Base-by-base conservation (phyloP, 2,888 invertebrate genomes). In the Argynnis bischoffii region DNA sequence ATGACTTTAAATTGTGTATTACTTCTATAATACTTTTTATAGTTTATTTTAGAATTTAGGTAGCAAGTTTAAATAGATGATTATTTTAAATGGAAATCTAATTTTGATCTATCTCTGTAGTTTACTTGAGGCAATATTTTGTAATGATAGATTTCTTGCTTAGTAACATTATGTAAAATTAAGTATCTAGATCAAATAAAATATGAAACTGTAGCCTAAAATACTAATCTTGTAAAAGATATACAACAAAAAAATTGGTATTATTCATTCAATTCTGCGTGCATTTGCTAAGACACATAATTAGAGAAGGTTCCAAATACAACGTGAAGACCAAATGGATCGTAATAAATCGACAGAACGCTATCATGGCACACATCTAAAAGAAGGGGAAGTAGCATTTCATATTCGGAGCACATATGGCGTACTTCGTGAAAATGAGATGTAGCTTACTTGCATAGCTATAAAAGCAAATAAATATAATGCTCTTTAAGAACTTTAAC, bases 361-460 rank as follows among this genome's bases (percentile, higher is more conserved):
- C 82, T 83, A 84, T 83, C 82, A 81, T 80, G 80, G 77, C 80
- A 80, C 81, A 81, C 82, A 82, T 81, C 79, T 78, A 78, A 78
- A 79, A 78, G 77, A 81, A 80, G 82, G 83, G 83, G 82, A 80
- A 77, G 77, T 71, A 81, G 81, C 81, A 85, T 88, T 82, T 76
- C 69, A 79, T 86, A 89, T 90, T 88, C 89, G 73, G 74, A 72
- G 72, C 87, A 81, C 89, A 86, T 80, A 77, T 77, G 77, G 74
- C 80, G 78, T 79, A 82, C 85, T 86, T 82, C 81, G 84, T 78
- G 83, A 82, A 83, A 87, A 86, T 86, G 84, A 85, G 84, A 80
- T 66, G 66, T 64, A 63, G 68, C 67, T 69, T 64, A 67, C 69
- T 66, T 73, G 74, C 69, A 72, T 72, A 48, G 54, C 69, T 63